Base-by-base conservation (phyloP, 2,797 vertebrate species). In the Helicolenus hilgendorfi region DNA sequence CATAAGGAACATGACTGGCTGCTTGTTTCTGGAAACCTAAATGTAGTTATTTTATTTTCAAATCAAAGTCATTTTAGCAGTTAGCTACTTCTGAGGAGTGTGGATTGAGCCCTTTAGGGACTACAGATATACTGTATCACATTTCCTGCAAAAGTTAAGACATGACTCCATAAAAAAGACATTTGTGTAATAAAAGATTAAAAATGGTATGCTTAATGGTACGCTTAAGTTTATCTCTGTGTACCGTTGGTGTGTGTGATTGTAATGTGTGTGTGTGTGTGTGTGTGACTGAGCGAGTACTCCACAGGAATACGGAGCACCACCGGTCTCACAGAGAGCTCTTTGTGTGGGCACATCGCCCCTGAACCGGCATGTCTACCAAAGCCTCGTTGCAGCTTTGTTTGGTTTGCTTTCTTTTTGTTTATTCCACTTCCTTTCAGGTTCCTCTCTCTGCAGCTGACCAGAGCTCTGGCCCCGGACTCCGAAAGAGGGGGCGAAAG, bases 231-330 rank as follows among this genome's bases (percentile, higher is more conserved):
- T 56, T 15, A 49, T 88, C 35, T 64, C 6, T 18, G n/a, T 31
- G 49, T n/a, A 49, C 24, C n/a, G 11, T 36, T 69, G 33, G 15
- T 63, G 41, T 45, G 41, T 20, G 45, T 86, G 45, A 63, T 71
- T 81, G 68, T 72, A 79, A 68, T 84, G 41, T 36, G 35, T 58
- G 81, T 53, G 68, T 87, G 87, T 59, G 41, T 38, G 36, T 62
- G 81, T 55, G 69, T 89, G 87, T 58, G 72, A 79, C 88, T 83
- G 68, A 76, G 85, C 15, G 87, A 86, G 91, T 87, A 96, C 93
- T 94, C 94, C 77, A 27, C 85, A 91, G 92, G 96, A 97, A 97
- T 97, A 96, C 90, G 91, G 95, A 97, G 92, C 89, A 80, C 85
- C 59, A 36, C 35, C 69, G 33, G 62, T 64, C 83, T 90, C 85